These are phyloP conservation scores for Polyploca ridens DNA, from an alignment of 2,888 invertebrate genomes.

Conservation along the genomic window DNA sequence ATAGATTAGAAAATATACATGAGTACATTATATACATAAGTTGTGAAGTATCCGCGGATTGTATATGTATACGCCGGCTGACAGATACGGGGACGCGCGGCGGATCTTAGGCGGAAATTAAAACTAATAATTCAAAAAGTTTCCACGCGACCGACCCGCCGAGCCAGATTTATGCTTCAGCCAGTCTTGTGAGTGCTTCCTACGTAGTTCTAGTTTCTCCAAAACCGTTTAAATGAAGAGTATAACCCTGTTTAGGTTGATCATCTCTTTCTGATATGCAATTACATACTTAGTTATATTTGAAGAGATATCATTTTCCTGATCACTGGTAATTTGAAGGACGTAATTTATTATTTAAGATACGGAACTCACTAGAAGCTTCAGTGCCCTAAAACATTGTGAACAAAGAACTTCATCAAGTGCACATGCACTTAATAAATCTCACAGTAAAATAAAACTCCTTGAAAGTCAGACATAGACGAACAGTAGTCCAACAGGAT, in stretches of 20 bases:
- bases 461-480: conserved; percentile 62
- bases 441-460: conserved; percentile 59
- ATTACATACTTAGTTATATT: not conserved
- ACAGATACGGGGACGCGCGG: conserved; percentile 78
- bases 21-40: conserved; percentile 10
- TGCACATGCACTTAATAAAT: conserved; percentile 15
- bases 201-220: conserved; percentile 55
- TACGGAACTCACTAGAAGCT: not conserved
- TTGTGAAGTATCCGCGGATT: conserved; percentile 41
- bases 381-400: not conserved
- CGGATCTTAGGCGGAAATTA: conserved; percentile 85
- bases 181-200: conserved; percentile 78
- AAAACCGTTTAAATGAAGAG: conserved; percentile 49
- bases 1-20: too few species aligned
- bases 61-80: conserved; percentile 70
- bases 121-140: conserved; percentile 86
- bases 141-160: conserved; percentile 81
- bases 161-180: conserved; percentile 78
- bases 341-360: too few species aligned
- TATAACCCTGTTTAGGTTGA: not conserved
- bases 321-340: too few species aligned
- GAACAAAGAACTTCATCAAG: not conserved
- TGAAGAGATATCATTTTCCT: not conserved
- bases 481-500: conserved; percentile 65
- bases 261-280: not conserved